phyloP scores from a whole-genome alignment of 92 coral and sea anemone species.

The Pocillopora grandis region DNA sequence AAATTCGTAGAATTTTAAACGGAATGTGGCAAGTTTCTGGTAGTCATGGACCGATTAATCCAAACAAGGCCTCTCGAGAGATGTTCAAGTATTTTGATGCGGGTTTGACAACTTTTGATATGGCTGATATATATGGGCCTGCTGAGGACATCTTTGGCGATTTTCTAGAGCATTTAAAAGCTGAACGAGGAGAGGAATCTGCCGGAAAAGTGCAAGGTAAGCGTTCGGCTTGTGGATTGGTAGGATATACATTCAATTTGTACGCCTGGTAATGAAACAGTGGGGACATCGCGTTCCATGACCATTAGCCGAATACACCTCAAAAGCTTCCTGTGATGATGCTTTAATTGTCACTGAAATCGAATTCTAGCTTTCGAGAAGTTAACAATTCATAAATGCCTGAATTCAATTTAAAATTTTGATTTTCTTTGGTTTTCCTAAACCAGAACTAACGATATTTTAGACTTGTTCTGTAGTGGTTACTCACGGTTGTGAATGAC shows the following conservation, averaged over 20 bases:
- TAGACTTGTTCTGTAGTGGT: too few relatives aligned
- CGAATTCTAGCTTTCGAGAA: too few relatives aligned
- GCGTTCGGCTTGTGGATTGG: neutral
- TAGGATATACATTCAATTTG: neutral
- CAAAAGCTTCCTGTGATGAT: too few relatives aligned
- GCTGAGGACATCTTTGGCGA: conserved; percentile 86
- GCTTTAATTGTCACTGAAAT: too few relatives aligned
- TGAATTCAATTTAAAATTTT: too few relatives aligned
- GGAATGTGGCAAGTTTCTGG: conserved; percentile 97
- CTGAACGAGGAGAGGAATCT: conserved; percentile 65
- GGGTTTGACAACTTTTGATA: conserved; percentile 80
- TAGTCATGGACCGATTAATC: conserved; percentile 75
- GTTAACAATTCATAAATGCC: too few relatives aligned
- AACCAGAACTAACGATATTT: too few relatives aligned
- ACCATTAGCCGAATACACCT: too few relatives aligned
- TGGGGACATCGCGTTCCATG: too few relatives aligned
- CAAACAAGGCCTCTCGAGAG: conserved; percentile 63
- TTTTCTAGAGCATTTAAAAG: conserved; percentile 57
- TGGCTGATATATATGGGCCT: conserved; percentile 93
- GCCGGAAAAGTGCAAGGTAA: conserved; percentile 73
- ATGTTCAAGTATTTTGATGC: conserved; percentile 79
- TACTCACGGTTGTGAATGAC: too few relatives aligned
- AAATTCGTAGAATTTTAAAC: conserved; percentile 73
- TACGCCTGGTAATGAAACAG: neutral
- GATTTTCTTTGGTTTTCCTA: too few relatives aligned